Evolutionary conservation across 1,140 invertebrate species (phyloP).

Genomic region (Drosophila virilis): DNA sequence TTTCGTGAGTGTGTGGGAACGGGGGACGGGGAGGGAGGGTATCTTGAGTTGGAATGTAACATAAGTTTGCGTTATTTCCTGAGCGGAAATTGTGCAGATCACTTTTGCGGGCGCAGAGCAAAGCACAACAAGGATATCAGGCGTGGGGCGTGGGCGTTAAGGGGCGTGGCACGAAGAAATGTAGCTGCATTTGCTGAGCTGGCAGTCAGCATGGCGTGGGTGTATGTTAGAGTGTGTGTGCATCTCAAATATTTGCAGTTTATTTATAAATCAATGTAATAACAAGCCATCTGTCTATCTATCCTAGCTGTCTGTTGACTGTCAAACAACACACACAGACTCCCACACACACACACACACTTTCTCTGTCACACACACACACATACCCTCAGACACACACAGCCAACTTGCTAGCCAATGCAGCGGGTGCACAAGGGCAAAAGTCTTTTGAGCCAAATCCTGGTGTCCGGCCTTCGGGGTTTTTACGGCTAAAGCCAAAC

Average conservation of each 20-base stretch:
- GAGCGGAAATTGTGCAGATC: slow-evolving; percentile 49
- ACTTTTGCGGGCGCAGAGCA: slow-evolving; percentile 24
- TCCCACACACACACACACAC: slow-evolving; percentile 1
- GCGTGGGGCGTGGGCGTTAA: too few species aligned
- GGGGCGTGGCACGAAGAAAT: neutral
- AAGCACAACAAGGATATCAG: neutral
- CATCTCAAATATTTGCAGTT: slow-evolving; percentile 77
- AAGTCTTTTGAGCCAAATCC: slow-evolving; percentile 33
- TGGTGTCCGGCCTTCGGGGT: slow-evolving; percentile 57
- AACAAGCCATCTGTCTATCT: slow-evolving; percentile 71
- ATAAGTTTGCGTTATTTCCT: slow-evolving; percentile 46
- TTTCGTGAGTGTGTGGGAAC: too few species aligned
- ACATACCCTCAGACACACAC: neutral
- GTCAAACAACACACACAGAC: slow-evolving; percentile 44
- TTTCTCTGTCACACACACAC: slow-evolving; percentile 1
- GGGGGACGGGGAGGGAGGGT: too few species aligned
- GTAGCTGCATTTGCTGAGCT: slow-evolving; percentile 41
- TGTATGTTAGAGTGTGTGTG: slow-evolving; percentile 28
- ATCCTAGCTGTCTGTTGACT: slow-evolving; percentile 50
- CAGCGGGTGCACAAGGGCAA: slow-evolving; percentile 18
- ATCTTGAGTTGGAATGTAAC: neutral
- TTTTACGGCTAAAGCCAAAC: slow-evolving; percentile 44
- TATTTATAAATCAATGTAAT: slow-evolving; percentile 82
- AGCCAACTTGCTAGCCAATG: slow-evolving; percentile 2
- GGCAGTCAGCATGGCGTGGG: slow-evolving; percentile 34